These are phyloP conservation scores for Pocillopora meandrina DNA, from an alignment of 92 coral and sea anemone genomes.

Conservation along the genomic window DNA sequence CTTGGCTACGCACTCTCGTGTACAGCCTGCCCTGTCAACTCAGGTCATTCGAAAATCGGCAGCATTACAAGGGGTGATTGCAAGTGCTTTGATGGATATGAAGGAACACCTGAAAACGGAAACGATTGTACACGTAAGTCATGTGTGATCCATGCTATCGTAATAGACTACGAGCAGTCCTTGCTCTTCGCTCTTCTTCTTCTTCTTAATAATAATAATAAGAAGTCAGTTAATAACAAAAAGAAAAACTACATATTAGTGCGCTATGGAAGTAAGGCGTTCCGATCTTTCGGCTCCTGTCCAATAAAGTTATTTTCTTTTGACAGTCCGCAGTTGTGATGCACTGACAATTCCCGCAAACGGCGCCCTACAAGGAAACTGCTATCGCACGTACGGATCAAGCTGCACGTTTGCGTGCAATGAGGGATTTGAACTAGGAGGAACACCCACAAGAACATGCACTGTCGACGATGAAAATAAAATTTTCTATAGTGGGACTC, in stretches of 20 bases:
- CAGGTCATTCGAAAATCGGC: conserved; percentile 12
- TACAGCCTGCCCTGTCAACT: conserved; percentile 61
- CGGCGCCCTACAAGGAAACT: conserved; percentile 59
- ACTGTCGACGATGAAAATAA: background rate
- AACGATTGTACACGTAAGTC: conserved; percentile 46
- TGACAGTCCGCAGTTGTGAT: conserved; percentile 72
- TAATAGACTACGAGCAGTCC: background rate
- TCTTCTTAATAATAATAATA: no score
- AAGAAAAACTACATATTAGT: no score
- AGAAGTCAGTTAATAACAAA: no score
- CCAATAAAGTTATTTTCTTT: background rate
- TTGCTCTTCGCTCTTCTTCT: no score
- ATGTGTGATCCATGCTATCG: background rate
- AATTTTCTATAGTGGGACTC: conserved; percentile 74
- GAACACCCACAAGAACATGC: conserved; percentile 74
- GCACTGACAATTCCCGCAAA: conserved; percentile 54
- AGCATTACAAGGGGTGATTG: background rate
- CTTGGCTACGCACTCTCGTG: conserved; percentile 65
- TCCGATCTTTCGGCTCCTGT: background rate
- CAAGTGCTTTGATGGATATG: conserved; percentile 44
- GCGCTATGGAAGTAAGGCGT: background rate
- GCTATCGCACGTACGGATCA: conserved; percentile 48
- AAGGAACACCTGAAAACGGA: conserved; percentile 33
- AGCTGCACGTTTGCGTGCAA: conserved; percentile 72
- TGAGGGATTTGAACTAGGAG: conserved; percentile 66